phyloP scores from a whole-genome alignment of 2,797 vertebrate species.

The Valencia hispanica region DNA sequence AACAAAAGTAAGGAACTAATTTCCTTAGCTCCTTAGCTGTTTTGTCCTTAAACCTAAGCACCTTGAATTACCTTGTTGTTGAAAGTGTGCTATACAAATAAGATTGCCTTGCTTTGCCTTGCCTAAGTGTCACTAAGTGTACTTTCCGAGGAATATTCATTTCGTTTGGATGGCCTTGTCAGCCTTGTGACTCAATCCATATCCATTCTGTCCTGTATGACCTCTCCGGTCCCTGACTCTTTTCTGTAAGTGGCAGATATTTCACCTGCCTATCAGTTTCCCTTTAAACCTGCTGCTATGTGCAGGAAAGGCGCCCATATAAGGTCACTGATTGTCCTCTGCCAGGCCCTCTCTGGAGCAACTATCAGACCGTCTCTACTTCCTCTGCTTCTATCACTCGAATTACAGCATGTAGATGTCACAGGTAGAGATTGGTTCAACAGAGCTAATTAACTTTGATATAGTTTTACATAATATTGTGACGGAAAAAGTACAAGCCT shows the following conservation, averaged over 20 bases:
- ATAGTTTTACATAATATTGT: conserved; percentile 55
- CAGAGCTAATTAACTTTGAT: conserved; percentile 67
- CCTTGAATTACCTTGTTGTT: no score
- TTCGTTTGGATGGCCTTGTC: conserved; percentile 82
- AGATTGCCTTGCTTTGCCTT: no score
- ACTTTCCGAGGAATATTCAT: conserved; percentile 84
- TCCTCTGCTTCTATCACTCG: conserved; percentile 68
- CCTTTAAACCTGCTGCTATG: conserved; percentile 83
- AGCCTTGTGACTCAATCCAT: conserved; percentile 85
- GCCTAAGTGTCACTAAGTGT: conserved; percentile 80
- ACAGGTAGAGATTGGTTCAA: conserved; percentile 59
- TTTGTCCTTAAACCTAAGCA: conserved; percentile 77
- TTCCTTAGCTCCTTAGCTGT: conserved; percentile 68
- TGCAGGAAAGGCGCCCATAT: conserved; percentile 84
- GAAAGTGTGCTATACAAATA: no score
- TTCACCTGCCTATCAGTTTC: conserved; percentile 85
- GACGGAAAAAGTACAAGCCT: conserved; percentile 35
- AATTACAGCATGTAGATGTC: conserved; percentile 75
- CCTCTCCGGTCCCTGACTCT: conserved; percentile 77
- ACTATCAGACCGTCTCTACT: conserved; percentile 67
- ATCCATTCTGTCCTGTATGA: conserved; percentile 81
- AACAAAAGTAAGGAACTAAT: conserved; percentile 69
- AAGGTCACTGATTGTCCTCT: conserved; percentile 83
- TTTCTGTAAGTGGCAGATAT: conserved; percentile 85
- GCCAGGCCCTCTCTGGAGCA: conserved; percentile 66